Base-by-base conservation (phyloP, 2,888 invertebrate genomes). In the Frankliniella fusca region DNA sequence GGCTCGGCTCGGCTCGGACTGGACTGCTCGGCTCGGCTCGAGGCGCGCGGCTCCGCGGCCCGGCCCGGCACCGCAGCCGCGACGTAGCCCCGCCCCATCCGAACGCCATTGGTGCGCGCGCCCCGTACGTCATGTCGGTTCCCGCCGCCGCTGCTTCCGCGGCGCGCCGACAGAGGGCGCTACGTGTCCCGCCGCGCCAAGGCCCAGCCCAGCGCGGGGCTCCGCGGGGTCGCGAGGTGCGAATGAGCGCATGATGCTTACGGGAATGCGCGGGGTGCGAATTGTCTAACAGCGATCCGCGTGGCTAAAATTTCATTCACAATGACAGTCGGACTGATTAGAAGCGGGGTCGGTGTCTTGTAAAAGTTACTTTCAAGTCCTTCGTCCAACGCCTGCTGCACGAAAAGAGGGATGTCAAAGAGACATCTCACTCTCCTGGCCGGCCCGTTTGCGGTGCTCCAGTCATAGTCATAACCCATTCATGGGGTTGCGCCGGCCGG, bases 61-160 rank as follows among this genome's bases (percentile, higher is more conserved):
- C n/a, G n/a, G n/a, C 23, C 23, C 70, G n/a, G 70, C 11, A 23
- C 54, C 54, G 54, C 54, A 18, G 54, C 54, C 20, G 61, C 61
- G 61, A n/a, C 70, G 70, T 27, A 27, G 70, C 70, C 70, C 9
- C 70, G 70, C 70, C 70, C 70, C n/a, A 27, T 27, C 23, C 70
- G 27, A 10, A 23, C 70, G 70, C 70, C 70, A 76, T 76, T 76
- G 70, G 70, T 76, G 23, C 23, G 23, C 70, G 70, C 70, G 23
- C 10, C 12, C 70, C 70, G 70, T 76, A 27, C 70, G 70, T 76
- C 70, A 76, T 76, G 70, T 76, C 70, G 70, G 70, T 76, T 76
- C 70, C 70, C 70, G 70, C 70, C 70, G 70, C 12, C 70, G 23
- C 12, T 10, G 27, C 27, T 76, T 76, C 23, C 23, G 23, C 70